A percentile compares a stretch with the other conserved stretches of the same genome.
Conservation (phyloP, 2,113 vertebrate genomes). For the Ochotona princeps region DNA sequence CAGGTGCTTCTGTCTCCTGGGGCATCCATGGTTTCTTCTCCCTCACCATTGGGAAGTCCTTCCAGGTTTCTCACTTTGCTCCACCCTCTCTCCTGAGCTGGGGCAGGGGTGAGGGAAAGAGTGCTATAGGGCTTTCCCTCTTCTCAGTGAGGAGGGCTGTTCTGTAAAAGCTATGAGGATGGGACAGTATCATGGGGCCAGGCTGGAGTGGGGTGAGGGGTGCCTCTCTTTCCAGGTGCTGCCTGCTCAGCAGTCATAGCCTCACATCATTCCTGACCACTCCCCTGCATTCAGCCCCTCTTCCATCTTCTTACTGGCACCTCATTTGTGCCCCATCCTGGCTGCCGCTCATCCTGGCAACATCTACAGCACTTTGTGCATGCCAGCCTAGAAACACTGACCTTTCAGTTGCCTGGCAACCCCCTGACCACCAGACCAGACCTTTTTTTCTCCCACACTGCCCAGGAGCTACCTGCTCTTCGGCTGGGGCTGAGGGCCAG, state of each 20-base stretch:
- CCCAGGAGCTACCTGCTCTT: neutral
- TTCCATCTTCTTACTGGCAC: neutral
- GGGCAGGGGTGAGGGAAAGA: neutral
- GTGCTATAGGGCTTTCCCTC: neutral
- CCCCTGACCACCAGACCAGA: constrained; percentile 41
- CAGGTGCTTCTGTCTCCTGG: neutral
- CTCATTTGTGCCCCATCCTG: neutral
- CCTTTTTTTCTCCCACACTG: neutral
- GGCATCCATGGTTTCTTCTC: neutral
- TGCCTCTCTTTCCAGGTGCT: neutral
- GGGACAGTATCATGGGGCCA: neutral
- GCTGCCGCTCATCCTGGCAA: constrained; percentile 30
- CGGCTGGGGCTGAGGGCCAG: neutral
- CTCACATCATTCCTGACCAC: too few species aligned
- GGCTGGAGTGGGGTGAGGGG: neutral
- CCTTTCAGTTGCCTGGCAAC: constrained; percentile 76
- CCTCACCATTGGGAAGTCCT: neutral
- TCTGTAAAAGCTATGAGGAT: neutral
- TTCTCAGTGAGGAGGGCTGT: neutral
- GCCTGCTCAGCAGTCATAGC: neutral
- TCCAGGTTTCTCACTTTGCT: constrained; percentile 16
- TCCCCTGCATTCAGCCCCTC: neutral
- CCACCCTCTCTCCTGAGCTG: neutral
- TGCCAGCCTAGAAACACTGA: constrained; percentile 57
- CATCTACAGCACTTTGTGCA: constrained; percentile 51